Evolutionary conservation across 2,797 vertebrate genomes (phyloP), one percentile per base, ranked within the genome.

Genomic region (Kryptolebias ocellatus): DNA sequence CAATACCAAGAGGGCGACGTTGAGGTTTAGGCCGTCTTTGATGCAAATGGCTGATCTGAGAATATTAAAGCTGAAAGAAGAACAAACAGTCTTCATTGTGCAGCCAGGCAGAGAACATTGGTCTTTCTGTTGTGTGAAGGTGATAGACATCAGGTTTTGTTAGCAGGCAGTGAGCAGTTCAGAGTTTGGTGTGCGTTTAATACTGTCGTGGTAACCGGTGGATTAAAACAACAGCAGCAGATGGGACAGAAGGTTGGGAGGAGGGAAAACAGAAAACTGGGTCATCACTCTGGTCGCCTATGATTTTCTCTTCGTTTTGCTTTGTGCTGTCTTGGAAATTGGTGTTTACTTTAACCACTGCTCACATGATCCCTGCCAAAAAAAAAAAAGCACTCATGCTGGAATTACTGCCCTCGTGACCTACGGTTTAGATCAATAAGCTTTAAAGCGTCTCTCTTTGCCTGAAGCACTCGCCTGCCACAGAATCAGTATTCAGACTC

Each of bases 161-260:
- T 66, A 57, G 44, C 31, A 49, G 37, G 34, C 47, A 10, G 3
- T 12, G 49, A 65, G 42, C 45, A 15, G 17, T 47, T 34, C 17
- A 66, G 42, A 53, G 70, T 45, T 66, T 56, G 57, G 28, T 59
- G 56, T 64, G 54, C 67, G 54, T 18, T 53, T 53, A 24, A 5
- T 44, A 27, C 66, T 74, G 64, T 68, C 53, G 42, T 72, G 69
- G 74, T 75, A 83, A 87, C 84, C 69, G 74, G 60, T 86, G 88
- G 90, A 92, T 93, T 92, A 91, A 87, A 87, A 81, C 80, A 71
- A 77, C 71, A 11, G 82, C 77, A 79, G 82, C 93, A 93, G 91
- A 92, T 92, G 93, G 91, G 82, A 68, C 64, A 64, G 49, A 47
- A 70, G 69, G 70, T 71, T 56, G 72, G 74, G 79, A 67, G 79